Percentiles rank a stretch among this genome's conserved stretches.
These are phyloP conservation scores for Gandaritis pyraliata DNA, from an alignment of 2,888 invertebrate genomes.

Conservation along the genomic window DNA sequence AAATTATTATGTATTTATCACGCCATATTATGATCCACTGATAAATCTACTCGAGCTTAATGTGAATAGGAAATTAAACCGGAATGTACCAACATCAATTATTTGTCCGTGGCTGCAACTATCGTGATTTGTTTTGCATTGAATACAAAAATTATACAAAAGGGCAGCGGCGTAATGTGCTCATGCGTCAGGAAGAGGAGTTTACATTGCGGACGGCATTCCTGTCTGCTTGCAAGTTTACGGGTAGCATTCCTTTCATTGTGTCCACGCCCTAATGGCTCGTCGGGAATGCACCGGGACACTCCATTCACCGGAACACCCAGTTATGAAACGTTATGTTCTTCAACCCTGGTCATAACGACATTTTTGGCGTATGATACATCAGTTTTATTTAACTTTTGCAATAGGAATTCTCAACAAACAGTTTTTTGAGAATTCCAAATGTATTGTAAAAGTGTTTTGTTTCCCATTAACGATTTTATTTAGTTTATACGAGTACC, in stretches of 20 bases:
- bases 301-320: conserved; percentile 60
- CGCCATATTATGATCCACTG: conserved; percentile 39
- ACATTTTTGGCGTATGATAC: conserved; percentile 49
- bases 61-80: conserved; percentile 46
- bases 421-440: conserved; percentile 1
- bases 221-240: conserved; percentile 56
- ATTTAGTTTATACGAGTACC: too few species aligned
- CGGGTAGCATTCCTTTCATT: conserved; percentile 61
- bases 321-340: conserved; percentile 48
- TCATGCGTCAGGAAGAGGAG: conserved; percentile 59
- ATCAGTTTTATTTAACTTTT: conserved; percentile 34
- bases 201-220: conserved; percentile 70
- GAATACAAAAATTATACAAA: conserved; percentile 26
- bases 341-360: conserved; percentile 40
- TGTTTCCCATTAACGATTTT: not conserved
- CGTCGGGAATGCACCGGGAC: conserved; percentile 63
- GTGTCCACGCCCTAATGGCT: conserved; percentile 58
- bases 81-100: conserved; percentile 38
- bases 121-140: conserved; percentile 31
- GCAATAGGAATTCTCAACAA: too few species aligned
- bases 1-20: conserved; percentile 48
- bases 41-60: conserved; percentile 34
- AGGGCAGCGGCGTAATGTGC: conserved; percentile 27
- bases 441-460: not conserved
- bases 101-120: conserved; percentile 19